A percentile compares a stretch with the other conserved stretches of the same genome.
Evolutionary conservation across 92 coral and sea anemone species (phyloP).

Genomic region (Meandrina meandrites): DNA sequence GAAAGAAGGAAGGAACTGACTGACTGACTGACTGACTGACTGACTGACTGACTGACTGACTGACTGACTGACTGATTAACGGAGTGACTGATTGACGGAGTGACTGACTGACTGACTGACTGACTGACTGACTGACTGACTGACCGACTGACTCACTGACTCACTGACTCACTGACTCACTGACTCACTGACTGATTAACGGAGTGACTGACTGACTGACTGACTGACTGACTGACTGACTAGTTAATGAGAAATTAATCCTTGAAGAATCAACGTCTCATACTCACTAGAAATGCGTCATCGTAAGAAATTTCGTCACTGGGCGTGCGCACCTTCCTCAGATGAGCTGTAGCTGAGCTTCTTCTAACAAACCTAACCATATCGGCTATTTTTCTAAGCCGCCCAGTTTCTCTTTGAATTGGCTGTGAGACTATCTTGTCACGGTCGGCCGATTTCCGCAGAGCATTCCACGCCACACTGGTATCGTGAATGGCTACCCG

Average conservation of each 20-base stretch:
- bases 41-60: not conserved
- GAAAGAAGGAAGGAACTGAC: not conserved
- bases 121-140: not conserved
- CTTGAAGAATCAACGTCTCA: not conserved
- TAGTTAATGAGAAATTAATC: not conserved
- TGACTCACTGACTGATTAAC: not conserved
- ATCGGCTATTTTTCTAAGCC: not conserved
- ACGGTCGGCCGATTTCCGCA: slow-evolving; percentile 25
- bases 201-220: not conserved
- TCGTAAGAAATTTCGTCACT: slow-evolving; percentile 14
- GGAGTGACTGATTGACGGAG: not conserved
- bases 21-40: not conserved
- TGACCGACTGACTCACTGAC: not conserved
- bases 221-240: not conserved
- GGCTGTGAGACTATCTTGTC: not conserved
- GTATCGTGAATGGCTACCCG: slow-evolving; percentile 16
- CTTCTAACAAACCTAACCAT: slow-evolving; percentile 14
- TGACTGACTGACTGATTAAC: not conserved
- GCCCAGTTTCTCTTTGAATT: not conserved
- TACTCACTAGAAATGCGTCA: slow-evolving; percentile 10
- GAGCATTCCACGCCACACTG: slow-evolving; percentile 50
- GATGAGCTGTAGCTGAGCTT: not conserved
- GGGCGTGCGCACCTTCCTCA: not conserved
- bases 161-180: not conserved
- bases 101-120: not conserved